phyloP scores from a whole-genome alignment of 2,113 vertebrate species.

The Bagarius yarrelli region DNA sequence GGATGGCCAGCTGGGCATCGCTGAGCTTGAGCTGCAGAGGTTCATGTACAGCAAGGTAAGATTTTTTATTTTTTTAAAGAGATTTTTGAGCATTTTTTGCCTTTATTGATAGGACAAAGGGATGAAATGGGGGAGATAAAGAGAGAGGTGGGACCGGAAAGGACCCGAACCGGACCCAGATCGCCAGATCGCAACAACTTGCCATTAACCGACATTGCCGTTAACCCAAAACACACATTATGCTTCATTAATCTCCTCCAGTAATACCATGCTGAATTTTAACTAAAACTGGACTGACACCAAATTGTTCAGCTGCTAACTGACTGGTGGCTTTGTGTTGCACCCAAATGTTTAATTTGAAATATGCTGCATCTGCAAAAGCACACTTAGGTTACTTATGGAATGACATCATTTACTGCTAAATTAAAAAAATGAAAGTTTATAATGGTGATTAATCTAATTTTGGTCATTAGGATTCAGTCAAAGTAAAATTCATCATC shows the following conservation, averaged over 20 bases:
- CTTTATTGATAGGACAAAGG: no score
- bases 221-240: neutral
- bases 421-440: neutral
- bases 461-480: neutral
- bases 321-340: neutral
- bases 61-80: neutral
- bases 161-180: no score
- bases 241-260: neutral
- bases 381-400: neutral
- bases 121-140: no score
- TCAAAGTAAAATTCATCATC: neutral
- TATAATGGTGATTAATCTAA: neutral
- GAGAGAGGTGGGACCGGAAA: no score
- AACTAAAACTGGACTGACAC: neutral
- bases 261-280: neutral
- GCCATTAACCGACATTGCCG: no score
- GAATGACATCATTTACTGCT: neutral
- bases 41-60: conserved; percentile 98
- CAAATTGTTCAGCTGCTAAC: neutral
- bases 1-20: conserved; percentile 96
- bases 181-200: no score
- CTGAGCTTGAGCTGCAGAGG: conserved; percentile 92
- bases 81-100: no score
- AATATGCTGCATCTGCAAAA: neutral
- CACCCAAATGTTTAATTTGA: neutral